These are phyloP conservation scores for Manis pentadactyla DNA, from an alignment of 2,797 vertebrate species.

Conservation along the genomic window DNA sequence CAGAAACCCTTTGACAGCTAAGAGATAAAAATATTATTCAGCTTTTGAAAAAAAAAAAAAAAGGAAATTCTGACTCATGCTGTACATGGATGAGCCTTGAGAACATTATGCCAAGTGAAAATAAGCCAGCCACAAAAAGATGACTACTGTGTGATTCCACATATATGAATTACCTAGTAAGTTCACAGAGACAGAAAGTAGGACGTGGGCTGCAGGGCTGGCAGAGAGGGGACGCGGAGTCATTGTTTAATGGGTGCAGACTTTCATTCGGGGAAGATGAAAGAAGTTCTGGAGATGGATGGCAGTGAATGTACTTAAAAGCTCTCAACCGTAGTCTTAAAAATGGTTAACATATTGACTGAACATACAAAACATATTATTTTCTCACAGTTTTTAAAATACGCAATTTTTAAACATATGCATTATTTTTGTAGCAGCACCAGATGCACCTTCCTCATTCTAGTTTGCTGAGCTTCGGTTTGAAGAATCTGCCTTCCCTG, in stretches of 20 bases:
- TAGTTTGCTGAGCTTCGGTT: not conserved
- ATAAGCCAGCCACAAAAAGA: not conserved
- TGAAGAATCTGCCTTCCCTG: not conserved
- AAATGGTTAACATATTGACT: not conserved
- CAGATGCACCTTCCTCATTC: not conserved
- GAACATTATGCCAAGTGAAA: not conserved
- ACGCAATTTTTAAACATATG: not conserved
- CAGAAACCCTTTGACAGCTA: not conserved
- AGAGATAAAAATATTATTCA: not conserved
- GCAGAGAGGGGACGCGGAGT: too few relatives aligned
- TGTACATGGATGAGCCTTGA: not conserved
- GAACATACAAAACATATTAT: not conserved
- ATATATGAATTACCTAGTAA: not conserved
- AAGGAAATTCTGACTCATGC: not conserved
- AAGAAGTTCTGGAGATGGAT: not conserved
- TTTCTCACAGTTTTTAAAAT: not conserved
- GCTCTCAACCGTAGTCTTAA: not conserved
- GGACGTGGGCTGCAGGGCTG: not conserved
- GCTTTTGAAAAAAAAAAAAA: not conserved
- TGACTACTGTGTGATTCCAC: not conserved
- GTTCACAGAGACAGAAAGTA: not conserved
- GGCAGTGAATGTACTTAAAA: fast-evolving
- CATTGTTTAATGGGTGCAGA: fast-evolving
- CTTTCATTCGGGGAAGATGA: not conserved
- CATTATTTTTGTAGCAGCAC: not conserved